Base-by-base conservation (phyloP, 2,888 invertebrate genomes). In the Acrobasis repandana region DNA sequence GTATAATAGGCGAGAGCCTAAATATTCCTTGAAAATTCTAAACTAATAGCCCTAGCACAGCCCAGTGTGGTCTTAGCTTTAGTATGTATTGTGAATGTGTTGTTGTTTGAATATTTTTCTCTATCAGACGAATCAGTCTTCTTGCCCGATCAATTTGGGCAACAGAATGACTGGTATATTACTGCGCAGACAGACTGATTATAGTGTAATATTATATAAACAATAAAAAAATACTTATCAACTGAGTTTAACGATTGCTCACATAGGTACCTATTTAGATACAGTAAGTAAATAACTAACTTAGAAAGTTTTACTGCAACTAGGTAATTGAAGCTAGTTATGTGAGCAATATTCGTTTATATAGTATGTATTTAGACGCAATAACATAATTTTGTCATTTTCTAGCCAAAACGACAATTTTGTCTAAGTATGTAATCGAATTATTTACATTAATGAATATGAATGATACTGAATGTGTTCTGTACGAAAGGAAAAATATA, bases 91-190 rank as follows among this genome's bases (percentile, higher is more conserved):
- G 36, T 34, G 34, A 64, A 63, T 49, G 64, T 69, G 59, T 69
- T 64, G 65, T 69, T 60, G 63, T 63, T 65, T 60, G 58, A 58
- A 62, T 63, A 71, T 43, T n/a, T 38, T 51, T 50, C 18, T 56
- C 18, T 46, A 14, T n/a, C n/a, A 46, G 5, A 15, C 9, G 20
- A 51, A 20, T 18, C 14, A 28, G 90, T 90, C 90, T 87, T 87
- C 88, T 79, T 88, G 86, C 85, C 88, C 87, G 82, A 88, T 76
- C 57, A n/a, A 36, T 86, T 90, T 88, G 88, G 82, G 84, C 86
- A 88, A 77, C 69, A 66, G 83, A 86, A 84, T 75, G 90, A 86
- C 88, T 77, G 68, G 67, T 61, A 73, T 71, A 52, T 33, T 75
- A 69, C 71, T 60, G 66, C 71, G 73, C 73, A 65, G 63, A 65